Base-by-base conservation (phyloP, 2,888 invertebrate genomes). In the Dorcus parallelipipedus region DNA sequence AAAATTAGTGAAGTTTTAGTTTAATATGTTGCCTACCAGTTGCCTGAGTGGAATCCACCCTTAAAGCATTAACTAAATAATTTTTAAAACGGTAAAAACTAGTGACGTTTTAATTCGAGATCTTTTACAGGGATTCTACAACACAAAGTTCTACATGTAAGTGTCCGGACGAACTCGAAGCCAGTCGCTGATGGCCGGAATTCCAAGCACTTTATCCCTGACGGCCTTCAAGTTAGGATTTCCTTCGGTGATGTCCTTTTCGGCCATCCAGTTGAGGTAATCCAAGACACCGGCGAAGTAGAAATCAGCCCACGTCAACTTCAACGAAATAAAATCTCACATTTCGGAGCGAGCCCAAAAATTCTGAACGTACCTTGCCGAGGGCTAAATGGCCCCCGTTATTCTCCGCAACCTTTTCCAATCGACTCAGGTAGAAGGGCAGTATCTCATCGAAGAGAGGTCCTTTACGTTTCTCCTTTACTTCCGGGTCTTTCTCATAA, bases 271-370 rank as follows among this genome's bases (percentile, higher is more conserved):
- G 70, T 83, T 83, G 69, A 86, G 70, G 70, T 85, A 86, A 67
- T 85, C 84, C 64, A 84, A 75, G 64, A 84, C 76, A 58, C 80
- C 83, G 55, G 83, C 83, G 63, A 87, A 83, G 61, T 79, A 80
- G 8, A 88, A 68, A 73, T 88, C 88, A 49, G 86, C 87, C 86
- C 86, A 87, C 26, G 86, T 84, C 23, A 87, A 74, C 26, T 33
- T 33, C 7, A 33, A 33, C 7, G 6, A 33, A 33, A 33, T 2
- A 20, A 2, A 20, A 20, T 2, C 20, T 20, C 20, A 20, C 20
- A 20, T 20, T 20, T 20, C 20, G 20, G 20, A 20, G 2, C 2
- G 20, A 1, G 2, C 20, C 20, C 20, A 6, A 33, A 14, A 33
- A 33, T 6, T 6, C 1, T 33, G 7, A 1, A 1, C 26, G 6